Evolutionary conservation across 1,140 invertebrate species (phyloP).

Genomic region (Andrena cerasifolii): DNA sequence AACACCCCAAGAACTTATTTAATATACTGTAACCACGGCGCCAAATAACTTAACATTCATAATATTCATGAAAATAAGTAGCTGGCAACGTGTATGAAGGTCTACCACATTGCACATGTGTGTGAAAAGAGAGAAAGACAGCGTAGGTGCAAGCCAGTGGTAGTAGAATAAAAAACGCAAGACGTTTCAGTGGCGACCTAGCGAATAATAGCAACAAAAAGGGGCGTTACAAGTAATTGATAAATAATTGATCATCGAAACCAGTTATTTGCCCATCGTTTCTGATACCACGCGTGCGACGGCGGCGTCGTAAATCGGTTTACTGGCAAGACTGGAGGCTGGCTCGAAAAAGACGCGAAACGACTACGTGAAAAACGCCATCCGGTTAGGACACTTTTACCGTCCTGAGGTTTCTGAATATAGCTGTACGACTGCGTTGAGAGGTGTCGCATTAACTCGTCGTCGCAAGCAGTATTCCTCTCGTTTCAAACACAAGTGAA

Average conservation of each 20-base stretch:
- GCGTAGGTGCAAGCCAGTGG: too few species aligned
- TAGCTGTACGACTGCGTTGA: background rate
- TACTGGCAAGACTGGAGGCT: background rate
- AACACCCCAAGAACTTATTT: too few species aligned
- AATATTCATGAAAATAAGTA: too few species aligned
- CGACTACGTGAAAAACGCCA: too few species aligned
- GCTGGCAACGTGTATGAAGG: too few species aligned
- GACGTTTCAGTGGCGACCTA: background rate
- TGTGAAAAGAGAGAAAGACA: too few species aligned
- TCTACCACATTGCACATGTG: too few species aligned
- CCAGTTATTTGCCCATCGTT: background rate
- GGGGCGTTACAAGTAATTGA: constrained; percentile 3
- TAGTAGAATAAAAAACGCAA: background rate
- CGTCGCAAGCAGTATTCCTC: background rate
- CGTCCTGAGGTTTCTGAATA: too few species aligned
- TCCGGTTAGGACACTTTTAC: too few species aligned
- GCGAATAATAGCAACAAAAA: background rate
- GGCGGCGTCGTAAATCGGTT: background rate
- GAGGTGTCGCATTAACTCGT: background rate
- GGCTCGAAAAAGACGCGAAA: background rate
- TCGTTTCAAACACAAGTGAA: background rate
- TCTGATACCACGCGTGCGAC: background rate
- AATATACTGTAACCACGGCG: too few species aligned
- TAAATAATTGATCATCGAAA: constrained; percentile 8
- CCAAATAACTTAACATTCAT: too few species aligned